Percentiles rank a stretch among this genome's conserved stretches.
phyloP scores from a whole-genome alignment of 2,888 invertebrate species.

The Orthosia gothica region DNA sequence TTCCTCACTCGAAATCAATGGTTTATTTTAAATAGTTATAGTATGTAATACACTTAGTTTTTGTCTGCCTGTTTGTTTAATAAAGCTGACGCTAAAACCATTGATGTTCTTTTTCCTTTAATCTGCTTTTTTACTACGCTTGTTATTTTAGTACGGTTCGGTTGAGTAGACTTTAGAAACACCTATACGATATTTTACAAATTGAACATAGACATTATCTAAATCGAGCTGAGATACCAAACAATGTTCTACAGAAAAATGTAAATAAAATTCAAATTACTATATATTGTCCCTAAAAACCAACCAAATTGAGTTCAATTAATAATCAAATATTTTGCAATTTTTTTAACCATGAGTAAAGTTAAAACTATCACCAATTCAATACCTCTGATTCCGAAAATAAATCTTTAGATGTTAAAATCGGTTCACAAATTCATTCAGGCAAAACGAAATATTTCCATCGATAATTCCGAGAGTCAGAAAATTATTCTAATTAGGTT shows the following conservation, averaged over 20 bases:
- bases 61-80: too few species aligned
- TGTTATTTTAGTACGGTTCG: slow-evolving; percentile 14
- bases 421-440: slow-evolving; percentile 31
- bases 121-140: slow-evolving; percentile 14
- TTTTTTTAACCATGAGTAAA: neutral
- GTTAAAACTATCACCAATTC: slow-evolving; percentile 10
- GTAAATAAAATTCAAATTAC: too few species aligned
- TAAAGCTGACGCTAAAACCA: slow-evolving; percentile 1
- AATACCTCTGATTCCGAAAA: neutral
- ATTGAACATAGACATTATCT: neutral
- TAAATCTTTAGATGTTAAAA: neutral
- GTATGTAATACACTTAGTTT: too few species aligned
- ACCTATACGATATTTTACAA: neutral
- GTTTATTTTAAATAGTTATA: too few species aligned
- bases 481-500: too few species aligned
- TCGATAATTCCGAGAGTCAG: slow-evolving; percentile 9
- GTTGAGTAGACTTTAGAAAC: neutral
- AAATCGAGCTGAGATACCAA: neutral
- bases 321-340: neutral
- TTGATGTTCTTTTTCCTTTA: slow-evolving; percentile 14
- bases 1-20: too few species aligned
- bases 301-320: neutral
- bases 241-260: neutral
- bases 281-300: too few species aligned
- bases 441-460: slow-evolving; percentile 46